phyloP scores from a whole-genome alignment of 2,113 vertebrate genomes.

The Scomber colias region DNA sequence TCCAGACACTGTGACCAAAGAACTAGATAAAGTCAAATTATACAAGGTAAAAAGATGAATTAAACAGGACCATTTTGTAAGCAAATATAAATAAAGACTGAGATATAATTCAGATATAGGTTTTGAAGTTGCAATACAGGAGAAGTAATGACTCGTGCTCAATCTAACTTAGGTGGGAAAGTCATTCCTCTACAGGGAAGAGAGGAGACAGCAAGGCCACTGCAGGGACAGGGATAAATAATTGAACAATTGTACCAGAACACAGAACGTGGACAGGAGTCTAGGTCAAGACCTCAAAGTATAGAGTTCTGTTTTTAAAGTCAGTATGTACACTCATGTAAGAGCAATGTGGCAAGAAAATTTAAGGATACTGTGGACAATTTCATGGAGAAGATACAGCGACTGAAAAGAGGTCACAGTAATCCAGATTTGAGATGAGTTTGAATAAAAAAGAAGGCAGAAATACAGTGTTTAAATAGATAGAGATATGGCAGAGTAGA shows the following conservation, averaged over 20 bases:
- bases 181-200: constrained; percentile 55
- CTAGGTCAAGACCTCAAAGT: constrained; percentile 57
- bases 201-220: constrained; percentile 58
- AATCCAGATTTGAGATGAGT: too few relatives aligned
- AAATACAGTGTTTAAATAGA: constrained; percentile 22
- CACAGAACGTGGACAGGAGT: constrained; percentile 21
- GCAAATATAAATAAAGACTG: neutral
- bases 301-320: constrained; percentile 54
- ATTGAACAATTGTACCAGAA: constrained; percentile 60
- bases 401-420: neutral
- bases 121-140: constrained; percentile 30
- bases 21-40: neutral
- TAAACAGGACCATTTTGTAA: constrained; percentile 15
- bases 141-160: constrained; percentile 55
- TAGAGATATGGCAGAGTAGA: constrained; percentile 1
- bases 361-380: too few relatives aligned
- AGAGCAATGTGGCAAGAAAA: constrained; percentile 6
- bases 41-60: constrained; percentile 11
- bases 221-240: constrained; percentile 61
- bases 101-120: constrained; percentile 42
- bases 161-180: constrained; percentile 53
- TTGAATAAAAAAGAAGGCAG: neutral
- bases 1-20: neutral
- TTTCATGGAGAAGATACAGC: neutral
- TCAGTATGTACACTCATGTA: constrained; percentile 13